Evolutionary conservation across 2,113 vertebrate genomes (phyloP), one percentile per base, ranked within the genome.

Genomic region (Pycnonotus jocosus): DNA sequence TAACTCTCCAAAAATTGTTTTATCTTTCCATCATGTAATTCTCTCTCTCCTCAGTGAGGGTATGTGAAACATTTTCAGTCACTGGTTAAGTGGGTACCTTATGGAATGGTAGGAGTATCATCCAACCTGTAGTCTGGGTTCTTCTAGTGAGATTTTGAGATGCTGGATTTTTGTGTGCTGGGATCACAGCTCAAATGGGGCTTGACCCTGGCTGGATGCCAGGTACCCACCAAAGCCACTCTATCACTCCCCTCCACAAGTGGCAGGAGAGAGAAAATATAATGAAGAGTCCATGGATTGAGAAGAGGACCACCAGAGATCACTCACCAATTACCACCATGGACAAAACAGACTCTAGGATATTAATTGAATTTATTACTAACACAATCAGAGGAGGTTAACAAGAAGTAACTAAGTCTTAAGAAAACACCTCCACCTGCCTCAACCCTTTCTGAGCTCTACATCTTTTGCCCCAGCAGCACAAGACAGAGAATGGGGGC

Each of bases 361-460:
- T 68, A 47, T 30, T 23, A 48, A 64, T 15, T 74, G 20, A 66
- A n/a, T 60, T 66, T 66, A 45, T 38, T n/a, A 21, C 30, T 25
- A n/a, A 27, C 6, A 40, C n/a, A 74, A 68, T 47, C 40, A 68
- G 38, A 74, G 13, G 13, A 15, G 23, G 15, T 45, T 60, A 60
- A 81, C n/a, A 24, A 66, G 53, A 66, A 66, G 28, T 20, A 38
- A 57, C 24, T 17, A 64, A 50, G 23, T n/a, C 37, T 30, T 45
- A 58, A 24, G n/a, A 48, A 48, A 58, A 9, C 4, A 50, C 5
- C 7, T 33, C 1, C 2, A 6, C 8, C 8, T 4, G 2, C 23
- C 9, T 66, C 33, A 11, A 13, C 11, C 22, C 19, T 73, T 45
- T 44, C 7, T 2, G 16, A 51, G 23, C 15, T 51, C 28, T 38